These are phyloP conservation scores for Hirtodrosophila alboralis DNA, from an alignment of 2,888 invertebrate genomes.

Conservation along the genomic window DNA sequence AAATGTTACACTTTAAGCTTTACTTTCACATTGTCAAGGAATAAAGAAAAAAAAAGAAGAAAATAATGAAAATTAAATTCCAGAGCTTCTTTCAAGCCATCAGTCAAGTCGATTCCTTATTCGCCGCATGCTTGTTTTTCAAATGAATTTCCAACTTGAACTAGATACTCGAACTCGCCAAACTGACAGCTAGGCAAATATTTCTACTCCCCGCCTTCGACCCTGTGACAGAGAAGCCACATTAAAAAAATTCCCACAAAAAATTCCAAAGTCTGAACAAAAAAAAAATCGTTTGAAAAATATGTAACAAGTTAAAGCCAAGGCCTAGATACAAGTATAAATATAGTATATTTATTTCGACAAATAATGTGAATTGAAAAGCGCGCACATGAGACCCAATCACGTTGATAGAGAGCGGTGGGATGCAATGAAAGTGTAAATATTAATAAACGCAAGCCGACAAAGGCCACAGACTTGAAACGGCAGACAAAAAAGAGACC, in stretches of 20 bases:
- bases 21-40: background rate
- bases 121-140: constrained; percentile 37
- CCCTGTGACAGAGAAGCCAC: constrained; percentile 9
- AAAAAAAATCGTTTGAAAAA: constrained; percentile 33
- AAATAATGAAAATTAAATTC: constrained; percentile 47
- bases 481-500: constrained; percentile 44
- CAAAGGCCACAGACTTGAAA: constrained; percentile 41
- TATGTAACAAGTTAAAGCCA: constrained; percentile 42
- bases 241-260: constrained; percentile 41
- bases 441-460: constrained; percentile 53
- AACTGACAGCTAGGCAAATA: constrained; percentile 57
- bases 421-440: constrained; percentile 55
- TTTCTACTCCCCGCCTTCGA: constrained; percentile 13
- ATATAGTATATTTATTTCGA: constrained; percentile 47
- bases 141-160: constrained; percentile 58
- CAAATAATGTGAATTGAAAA: constrained; percentile 51
- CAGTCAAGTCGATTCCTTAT: constrained; percentile 56
- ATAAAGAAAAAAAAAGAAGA: constrained; percentile 3
- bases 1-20: constrained; percentile 20
- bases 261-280: constrained; percentile 12
- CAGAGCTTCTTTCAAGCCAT: constrained; percentile 44
- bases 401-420: constrained; percentile 3
- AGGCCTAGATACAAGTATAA: constrained; percentile 16
- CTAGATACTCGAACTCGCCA: constrained; percentile 25
- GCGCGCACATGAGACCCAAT: constrained; percentile 31